Conservation (phyloP, 1,140 invertebrate species). For the Linepithema humile region DNA sequence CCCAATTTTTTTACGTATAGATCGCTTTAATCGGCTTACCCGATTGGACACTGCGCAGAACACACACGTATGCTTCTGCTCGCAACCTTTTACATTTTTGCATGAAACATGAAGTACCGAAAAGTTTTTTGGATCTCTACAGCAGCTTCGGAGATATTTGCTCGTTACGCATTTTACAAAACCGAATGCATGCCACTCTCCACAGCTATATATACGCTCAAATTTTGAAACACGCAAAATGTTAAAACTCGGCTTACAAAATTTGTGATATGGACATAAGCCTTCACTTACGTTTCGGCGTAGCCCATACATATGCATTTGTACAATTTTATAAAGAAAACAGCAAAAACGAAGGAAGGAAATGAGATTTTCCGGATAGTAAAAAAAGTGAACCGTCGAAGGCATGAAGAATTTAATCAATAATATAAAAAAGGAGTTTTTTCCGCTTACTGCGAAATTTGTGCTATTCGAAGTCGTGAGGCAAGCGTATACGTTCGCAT, state of each 20-base stretch:
- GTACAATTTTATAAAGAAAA: too few relatives aligned
- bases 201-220: background rate
- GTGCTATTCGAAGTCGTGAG: background rate
- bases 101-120: background rate
- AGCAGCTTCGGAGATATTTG: slow-evolving; percentile 6
- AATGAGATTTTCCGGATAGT: too few relatives aligned
- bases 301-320: too few relatives aligned
- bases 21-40: slow-evolving; percentile 48
- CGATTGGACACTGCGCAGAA: slow-evolving; percentile 24
- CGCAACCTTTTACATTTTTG: slow-evolving; percentile 5
- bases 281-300: background rate
- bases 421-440: background rate
- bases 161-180: background rate
- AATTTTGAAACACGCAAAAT: background rate
- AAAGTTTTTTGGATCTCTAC: slow-evolving; percentile 26
- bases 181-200: background rate
- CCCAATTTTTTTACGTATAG: slow-evolving; percentile 16
- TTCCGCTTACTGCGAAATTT: background rate
- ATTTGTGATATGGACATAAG: background rate
- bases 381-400: too few relatives aligned
- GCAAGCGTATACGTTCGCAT: too few relatives aligned
- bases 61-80: background rate
- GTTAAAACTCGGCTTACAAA: background rate
- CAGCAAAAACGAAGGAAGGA: too few relatives aligned
- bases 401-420: slow-evolving; percentile 4